Conservation (phyloP, 2,113 vertebrate species). For the Cygnus buccinator region DNA sequence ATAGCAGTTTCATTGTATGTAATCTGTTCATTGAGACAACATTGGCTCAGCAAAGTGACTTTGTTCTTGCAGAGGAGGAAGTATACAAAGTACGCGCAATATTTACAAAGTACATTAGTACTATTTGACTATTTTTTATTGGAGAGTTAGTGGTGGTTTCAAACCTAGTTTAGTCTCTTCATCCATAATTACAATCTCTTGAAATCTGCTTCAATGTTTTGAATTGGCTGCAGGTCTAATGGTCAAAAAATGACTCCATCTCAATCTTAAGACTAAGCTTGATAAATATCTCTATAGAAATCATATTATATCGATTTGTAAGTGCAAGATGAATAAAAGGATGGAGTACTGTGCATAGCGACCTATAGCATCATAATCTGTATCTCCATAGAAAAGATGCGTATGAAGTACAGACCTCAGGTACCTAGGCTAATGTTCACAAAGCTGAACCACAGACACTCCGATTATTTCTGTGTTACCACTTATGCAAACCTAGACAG, state of each 20-base stretch:
- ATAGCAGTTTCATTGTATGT: background rate
- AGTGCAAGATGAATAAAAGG: background rate
- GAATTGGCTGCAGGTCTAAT: background rate
- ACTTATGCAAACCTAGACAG: background rate
- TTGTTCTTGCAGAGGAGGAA: constrained; percentile 17
- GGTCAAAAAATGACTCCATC: background rate
- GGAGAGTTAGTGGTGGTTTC: constrained; percentile 41
- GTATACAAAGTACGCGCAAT: background rate
- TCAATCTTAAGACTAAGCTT: background rate
- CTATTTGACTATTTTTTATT: constrained; percentile 37
- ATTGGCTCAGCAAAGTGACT: background rate
- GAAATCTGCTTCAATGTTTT: constrained; percentile 1
- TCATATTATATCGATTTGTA: background rate
- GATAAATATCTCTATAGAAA: background rate
- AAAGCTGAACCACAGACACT: background rate
- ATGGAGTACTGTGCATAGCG: background rate
- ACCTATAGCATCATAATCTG: background rate
- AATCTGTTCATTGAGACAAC: background rate
- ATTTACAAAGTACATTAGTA: constrained; percentile 28
- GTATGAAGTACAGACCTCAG: background rate
- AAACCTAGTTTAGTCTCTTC: constrained; percentile 30
- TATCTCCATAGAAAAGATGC: background rate
- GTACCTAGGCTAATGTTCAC: background rate
- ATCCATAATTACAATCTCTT: constrained; percentile 2
- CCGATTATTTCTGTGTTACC: background rate